phyloP scores from a whole-genome alignment of 92 coral and sea anemone species.

The Umimayanthus chanpuru region DNA sequence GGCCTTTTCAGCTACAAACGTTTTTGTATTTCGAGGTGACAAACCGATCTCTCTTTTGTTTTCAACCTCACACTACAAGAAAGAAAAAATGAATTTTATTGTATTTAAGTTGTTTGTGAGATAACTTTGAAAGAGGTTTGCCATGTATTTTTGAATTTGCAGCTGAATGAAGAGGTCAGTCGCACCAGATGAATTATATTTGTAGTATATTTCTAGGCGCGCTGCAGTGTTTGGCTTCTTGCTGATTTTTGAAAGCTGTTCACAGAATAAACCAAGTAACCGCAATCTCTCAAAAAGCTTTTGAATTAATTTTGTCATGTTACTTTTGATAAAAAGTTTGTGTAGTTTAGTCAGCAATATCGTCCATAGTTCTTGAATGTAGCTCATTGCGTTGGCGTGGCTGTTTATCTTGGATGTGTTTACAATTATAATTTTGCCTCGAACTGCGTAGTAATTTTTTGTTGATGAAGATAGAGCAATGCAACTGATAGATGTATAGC shows the following conservation, averaged over 20 bases:
- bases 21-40: conserved; percentile 20
- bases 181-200: neutral
- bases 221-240: neutral
- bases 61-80: conserved; percentile 8
- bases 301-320: neutral
- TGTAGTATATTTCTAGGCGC: too few relatives aligned
- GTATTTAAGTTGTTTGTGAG: neutral
- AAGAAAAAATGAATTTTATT: conserved; percentile 30
- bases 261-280: neutral
- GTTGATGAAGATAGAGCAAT: neutral
- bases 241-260: neutral
- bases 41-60: neutral
- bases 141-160: neutral
- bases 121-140: neutral
- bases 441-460: neutral
- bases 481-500: neutral
- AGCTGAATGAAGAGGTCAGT: conserved; percentile 7
- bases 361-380: neutral
- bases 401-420: neutral
- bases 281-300: too few relatives aligned
- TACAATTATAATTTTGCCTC: neutral
- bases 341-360: conserved; percentile 18
- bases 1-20: conserved; percentile 21
- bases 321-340: neutral
- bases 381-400: neutral